Evolutionary conservation across 2,113 vertebrate species (phyloP), one percentile per base, ranked within the genome.

Genomic region (Hemibagrus wyckioides): DNA sequence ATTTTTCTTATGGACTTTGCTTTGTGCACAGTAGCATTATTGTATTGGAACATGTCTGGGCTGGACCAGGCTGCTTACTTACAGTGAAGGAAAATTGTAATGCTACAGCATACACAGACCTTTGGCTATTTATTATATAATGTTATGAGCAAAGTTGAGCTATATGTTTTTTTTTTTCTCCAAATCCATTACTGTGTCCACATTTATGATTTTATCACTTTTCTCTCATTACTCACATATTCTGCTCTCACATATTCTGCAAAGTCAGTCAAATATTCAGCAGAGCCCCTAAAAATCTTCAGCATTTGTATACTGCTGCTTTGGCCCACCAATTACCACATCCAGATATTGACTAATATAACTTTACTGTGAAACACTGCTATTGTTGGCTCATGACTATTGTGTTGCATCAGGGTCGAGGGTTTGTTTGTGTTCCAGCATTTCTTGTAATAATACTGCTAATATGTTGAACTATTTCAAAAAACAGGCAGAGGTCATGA

Each of bases 371-470:
- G 65, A 81, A 50, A 67, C 80, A 59, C 28, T 63, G 75, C 54
- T 36, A 81, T 88, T 80, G 85, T 77, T 89, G 86, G 67, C 54
- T 44, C 50, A 81, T 50, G n/a, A 30, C 54, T 54, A 59, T 57
- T 59, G 59, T 82, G 67, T 30, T 84, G 81, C n/a, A 85, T 76
- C 54, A 85, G 39, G 56, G 21, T n/a, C 19, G 19, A 61, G n/a
- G 9, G 54, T 30, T 54, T 80, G 48, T 84, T 79, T 65, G 50
- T 25, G 15, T 39, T 81, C 84, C 76, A 84, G 80, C 23, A 87
- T 25, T 48, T 85, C 19, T 75, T 76, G 57, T 39, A 10, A 81
- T 82, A 65, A 61, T 80, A 52, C 80, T 88, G 23, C 36, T 50
- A 80, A 73, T 85, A 25, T 21, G n/a, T 82, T 81, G 73, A 30